Evolutionary conservation across 2,888 invertebrate species (phyloP).

Genomic region (Plebejus argus): DNA sequence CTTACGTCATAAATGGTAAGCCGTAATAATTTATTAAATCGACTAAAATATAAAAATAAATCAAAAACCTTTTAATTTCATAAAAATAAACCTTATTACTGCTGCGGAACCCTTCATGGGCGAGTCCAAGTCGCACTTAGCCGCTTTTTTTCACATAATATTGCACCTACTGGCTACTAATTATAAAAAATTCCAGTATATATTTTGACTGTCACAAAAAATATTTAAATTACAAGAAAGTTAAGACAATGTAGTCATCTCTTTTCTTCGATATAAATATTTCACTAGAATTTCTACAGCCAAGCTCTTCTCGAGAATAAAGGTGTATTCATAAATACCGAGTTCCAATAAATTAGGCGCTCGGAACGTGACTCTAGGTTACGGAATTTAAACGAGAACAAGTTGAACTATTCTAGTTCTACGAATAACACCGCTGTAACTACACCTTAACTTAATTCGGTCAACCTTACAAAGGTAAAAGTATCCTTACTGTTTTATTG

Average conservation of each 20-base stretch:
- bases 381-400: conserved; percentile 61
- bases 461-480: neutral
- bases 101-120: too few relatives aligned
- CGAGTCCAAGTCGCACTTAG: too few relatives aligned
- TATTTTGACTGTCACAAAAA: neutral
- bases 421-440: conserved; percentile 43
- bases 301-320: conserved; percentile 10
- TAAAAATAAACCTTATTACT: too few relatives aligned
- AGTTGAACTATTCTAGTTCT: conserved; percentile 59
- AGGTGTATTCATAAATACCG: conserved; percentile 33
- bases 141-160: too few relatives aligned
- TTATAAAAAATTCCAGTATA: too few relatives aligned
- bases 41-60: too few relatives aligned
- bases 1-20: too few relatives aligned
- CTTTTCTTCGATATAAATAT: neutral
- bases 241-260: neutral
- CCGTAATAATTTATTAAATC: too few relatives aligned
- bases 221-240: neutral
- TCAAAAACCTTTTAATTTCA: too few relatives aligned
- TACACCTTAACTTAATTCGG: neutral
- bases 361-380: conserved; percentile 55
- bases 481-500: neutral
- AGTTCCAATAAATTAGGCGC: conserved; percentile 31
- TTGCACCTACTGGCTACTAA: too few relatives aligned
- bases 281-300: conserved; percentile 1